A percentile compares a stretch with the other conserved stretches of the same genome.
Evolutionary conservation across 1,140 invertebrate genomes (phyloP).

Genomic region (Drosophila leontia): DNA sequence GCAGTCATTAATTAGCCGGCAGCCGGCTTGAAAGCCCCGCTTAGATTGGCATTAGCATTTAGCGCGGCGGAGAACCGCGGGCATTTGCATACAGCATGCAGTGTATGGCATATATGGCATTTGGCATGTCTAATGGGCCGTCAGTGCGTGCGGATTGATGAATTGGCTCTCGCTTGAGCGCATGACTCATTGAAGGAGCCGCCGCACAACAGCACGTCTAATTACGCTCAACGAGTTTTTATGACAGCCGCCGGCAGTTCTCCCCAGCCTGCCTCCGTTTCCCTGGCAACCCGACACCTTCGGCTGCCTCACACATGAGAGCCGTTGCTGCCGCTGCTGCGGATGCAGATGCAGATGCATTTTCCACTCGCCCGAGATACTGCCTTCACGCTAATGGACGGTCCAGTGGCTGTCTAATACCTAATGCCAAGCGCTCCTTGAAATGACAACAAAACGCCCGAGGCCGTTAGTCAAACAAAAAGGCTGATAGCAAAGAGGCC

Average conservation of each 20-base stretch:
- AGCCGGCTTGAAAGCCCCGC: background rate
- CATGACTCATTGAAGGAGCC: slow-evolving; percentile 66
- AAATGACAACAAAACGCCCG: slow-evolving; percentile 45
- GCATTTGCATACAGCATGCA: slow-evolving; percentile 42
- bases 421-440: slow-evolving; percentile 33
- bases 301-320: slow-evolving; percentile 22
- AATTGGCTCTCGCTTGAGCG: slow-evolving; percentile 38
- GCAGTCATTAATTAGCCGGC: slow-evolving; percentile 38
- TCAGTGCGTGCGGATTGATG: slow-evolving; percentile 50
- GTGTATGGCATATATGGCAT: background rate
- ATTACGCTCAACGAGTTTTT: slow-evolving; percentile 69
- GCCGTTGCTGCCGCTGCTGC: background rate
- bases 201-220: slow-evolving; percentile 58
- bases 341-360: slow-evolving; percentile 33
- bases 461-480: slow-evolving; percentile 50
- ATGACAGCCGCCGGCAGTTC: slow-evolving; percentile 46
- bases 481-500: slow-evolving; percentile 23
- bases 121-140: slow-evolving; percentile 51
- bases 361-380: slow-evolving; percentile 27
- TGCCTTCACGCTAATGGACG: slow-evolving; percentile 39
- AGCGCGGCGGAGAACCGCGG: slow-evolving; percentile 12
- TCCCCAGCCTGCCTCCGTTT: slow-evolving; percentile 7
- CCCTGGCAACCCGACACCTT: slow-evolving; percentile 63
- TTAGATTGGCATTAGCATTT: slow-evolving; percentile 28
- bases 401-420: slow-evolving; percentile 25